A percentile compares a stretch with the other conserved stretches of the same genome.
Conservation (phyloP, 2,797 vertebrate species). For the Micropoecilia bifurca region DNA sequence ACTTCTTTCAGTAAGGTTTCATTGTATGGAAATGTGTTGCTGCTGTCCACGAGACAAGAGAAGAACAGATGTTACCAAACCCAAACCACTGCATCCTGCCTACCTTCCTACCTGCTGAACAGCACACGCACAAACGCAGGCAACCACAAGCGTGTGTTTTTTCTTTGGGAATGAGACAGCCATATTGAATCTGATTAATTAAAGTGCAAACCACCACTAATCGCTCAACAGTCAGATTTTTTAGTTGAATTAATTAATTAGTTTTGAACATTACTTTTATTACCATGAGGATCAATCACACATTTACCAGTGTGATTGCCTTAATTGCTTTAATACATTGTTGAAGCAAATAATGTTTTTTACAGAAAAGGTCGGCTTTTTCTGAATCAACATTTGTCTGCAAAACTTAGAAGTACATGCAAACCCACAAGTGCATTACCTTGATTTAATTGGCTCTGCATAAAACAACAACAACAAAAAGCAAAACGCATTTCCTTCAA, state of each 20-base stretch:
- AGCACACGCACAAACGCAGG: too few relatives aligned
- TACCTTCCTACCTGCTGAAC: neutral
- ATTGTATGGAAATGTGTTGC: neutral
- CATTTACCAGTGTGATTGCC: neutral
- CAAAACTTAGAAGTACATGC: neutral
- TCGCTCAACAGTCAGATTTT: neutral
- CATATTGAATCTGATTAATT: neutral
- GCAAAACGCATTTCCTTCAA: neutral
- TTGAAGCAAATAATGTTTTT: neutral
- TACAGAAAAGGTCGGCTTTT: neutral
- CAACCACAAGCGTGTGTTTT: too few relatives aligned
- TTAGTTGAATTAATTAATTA: neutral
- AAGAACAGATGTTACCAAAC: neutral
- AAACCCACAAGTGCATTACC: neutral
- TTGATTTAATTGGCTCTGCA: neutral
- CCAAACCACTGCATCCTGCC: neutral
- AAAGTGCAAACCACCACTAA: neutral
- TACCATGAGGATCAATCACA: neutral
- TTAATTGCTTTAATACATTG: neutral
- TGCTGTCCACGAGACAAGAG: neutral
- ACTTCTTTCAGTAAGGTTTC: neutral
- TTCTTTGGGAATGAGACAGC: neutral
- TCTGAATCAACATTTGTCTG: neutral
- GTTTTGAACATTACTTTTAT: neutral
- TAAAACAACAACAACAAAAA: neutral